Evolutionary conservation across 2,797 vertebrate species (phyloP).

Genomic region (Echiichthys vipera): DNA sequence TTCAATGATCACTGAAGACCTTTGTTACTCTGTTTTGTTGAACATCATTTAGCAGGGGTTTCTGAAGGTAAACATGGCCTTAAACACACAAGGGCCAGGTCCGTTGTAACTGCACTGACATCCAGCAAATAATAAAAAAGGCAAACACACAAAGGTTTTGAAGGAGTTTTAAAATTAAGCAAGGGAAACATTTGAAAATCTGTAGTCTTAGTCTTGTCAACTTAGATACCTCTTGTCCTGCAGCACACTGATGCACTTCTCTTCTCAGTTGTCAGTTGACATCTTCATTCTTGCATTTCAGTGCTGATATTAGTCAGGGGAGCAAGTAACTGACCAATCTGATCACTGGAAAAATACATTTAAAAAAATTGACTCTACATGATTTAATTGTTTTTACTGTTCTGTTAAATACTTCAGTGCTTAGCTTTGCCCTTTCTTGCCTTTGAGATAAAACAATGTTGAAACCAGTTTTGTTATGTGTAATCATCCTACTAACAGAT

Average conservation of each 20-base stretch:
- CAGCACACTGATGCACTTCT: conserved; percentile 10
- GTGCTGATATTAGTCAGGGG: conserved; percentile 17
- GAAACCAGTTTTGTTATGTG: conserved; percentile 72
- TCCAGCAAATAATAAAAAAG: conserved; percentile 21
- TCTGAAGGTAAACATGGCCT: conserved; percentile 53
- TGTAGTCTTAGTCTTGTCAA: neutral
- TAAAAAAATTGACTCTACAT: too few relatives aligned
- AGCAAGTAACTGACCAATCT: conserved; percentile 40
- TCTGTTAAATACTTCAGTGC: conserved; percentile 51
- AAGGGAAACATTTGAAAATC: conserved; percentile 33
- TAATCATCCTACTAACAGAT: conserved; percentile 39
- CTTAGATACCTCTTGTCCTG: conserved; percentile 23
- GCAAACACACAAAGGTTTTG: conserved; percentile 27
- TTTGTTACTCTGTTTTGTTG: conserved; percentile 25
- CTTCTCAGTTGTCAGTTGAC: conserved; percentile 65
- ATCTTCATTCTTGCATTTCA: conserved; percentile 5
- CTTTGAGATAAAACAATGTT: conserved; percentile 48
- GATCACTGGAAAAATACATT: conserved; percentile 31
- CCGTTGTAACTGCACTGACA: conserved; percentile 70
- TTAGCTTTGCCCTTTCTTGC: conserved; percentile 53
- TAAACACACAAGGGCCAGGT: conserved; percentile 41
- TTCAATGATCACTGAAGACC: conserved; percentile 19
- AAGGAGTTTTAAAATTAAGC: conserved; percentile 59
- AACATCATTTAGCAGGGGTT: conserved; percentile 33
- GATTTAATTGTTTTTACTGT: conserved; percentile 34